Evolutionary conservation across 2,797 vertebrate genomes (phyloP).

Genomic region (Enteromius treurensis): DNA sequence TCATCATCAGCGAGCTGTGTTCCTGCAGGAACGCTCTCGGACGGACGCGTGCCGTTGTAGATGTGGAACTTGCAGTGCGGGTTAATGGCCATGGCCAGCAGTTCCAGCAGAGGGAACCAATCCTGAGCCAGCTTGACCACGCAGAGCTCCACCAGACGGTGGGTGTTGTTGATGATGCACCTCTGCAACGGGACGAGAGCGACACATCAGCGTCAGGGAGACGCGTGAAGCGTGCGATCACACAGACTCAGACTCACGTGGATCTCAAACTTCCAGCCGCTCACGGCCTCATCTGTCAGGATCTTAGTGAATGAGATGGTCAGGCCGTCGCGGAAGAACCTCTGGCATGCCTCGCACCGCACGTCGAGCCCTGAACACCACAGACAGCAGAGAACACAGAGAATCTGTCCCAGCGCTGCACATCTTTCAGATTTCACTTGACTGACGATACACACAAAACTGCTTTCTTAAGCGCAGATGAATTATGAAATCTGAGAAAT

Average conservation of each 20-base stretch:
- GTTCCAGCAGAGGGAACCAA: slow-evolving; percentile 98
- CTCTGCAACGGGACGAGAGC: slow-evolving; percentile 76
- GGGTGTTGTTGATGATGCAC: slow-evolving; percentile 99
- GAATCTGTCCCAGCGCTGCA: background rate
- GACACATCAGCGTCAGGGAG: background rate
- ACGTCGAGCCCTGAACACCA: slow-evolving; percentile 85
- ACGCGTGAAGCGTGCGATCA: background rate
- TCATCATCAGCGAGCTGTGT: slow-evolving; percentile 94
- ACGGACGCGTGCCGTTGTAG: slow-evolving; percentile 97
- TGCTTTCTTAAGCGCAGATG: no score
- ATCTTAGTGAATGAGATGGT: slow-evolving; percentile 99
- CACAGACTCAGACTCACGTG: slow-evolving; percentile 83
- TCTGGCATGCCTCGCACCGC: slow-evolving; percentile 98
- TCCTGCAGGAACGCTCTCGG: slow-evolving; percentile 94
- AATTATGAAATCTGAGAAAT: no score
- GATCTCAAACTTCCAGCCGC: slow-evolving; percentile 99
- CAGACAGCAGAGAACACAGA: background rate
- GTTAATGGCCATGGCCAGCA: slow-evolving; percentile 98
- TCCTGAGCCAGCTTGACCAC: slow-evolving; percentile 98
- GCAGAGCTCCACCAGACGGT: slow-evolving; percentile 95
- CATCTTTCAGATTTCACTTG: no score
- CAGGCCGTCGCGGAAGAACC: slow-evolving; percentile 97
- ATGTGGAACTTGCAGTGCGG: slow-evolving; percentile 99
- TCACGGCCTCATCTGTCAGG: slow-evolving; percentile 98
- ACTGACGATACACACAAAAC: no score